Conservation (phyloP, 2,888 invertebrate species). For the Tiliacea citrago region DNA sequence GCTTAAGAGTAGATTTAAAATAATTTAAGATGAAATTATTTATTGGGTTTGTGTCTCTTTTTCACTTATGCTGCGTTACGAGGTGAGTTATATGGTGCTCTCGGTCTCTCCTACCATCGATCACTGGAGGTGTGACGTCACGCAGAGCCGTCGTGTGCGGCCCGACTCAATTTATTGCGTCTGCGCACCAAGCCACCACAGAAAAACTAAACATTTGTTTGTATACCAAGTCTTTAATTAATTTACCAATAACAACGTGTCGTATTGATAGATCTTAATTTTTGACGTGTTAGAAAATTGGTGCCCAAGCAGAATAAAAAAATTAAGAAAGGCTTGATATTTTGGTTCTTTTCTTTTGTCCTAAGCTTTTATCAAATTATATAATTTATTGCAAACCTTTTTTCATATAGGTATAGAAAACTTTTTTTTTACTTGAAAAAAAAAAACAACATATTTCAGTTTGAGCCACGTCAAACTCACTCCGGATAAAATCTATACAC, state of each 20-base stretch:
- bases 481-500: slow-evolving; percentile 40
- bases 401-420: slow-evolving; percentile 1
- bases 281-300: slow-evolving; percentile 11
- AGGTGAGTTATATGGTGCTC: slow-evolving; percentile 74
- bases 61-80: slow-evolving; percentile 70
- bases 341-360: not conserved
- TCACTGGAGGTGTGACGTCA: slow-evolving; percentile 90
- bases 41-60: slow-evolving; percentile 82
- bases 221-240: slow-evolving; percentile 69
- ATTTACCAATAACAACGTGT: slow-evolving; percentile 57
- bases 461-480: slow-evolving; percentile 65
- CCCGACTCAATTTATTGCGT: slow-evolving; percentile 89
- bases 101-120: slow-evolving; percentile 86
- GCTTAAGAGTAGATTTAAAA: slow-evolving; percentile 87
- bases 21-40: slow-evolving; percentile 88
- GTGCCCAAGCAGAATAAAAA: not conserved
- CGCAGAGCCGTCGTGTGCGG: slow-evolving; percentile 90
- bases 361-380: not conserved
- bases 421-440: not conserved
- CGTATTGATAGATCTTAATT: slow-evolving; percentile 23
- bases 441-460: slow-evolving; percentile 34
- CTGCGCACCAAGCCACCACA: slow-evolving; percentile 84
- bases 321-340: no score
- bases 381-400: slow-evolving; percentile 35
- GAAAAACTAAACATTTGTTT: slow-evolving; percentile 79